phyloP scores from a whole-genome alignment of 1,140 invertebrate genomes.

The Drosophila orosa region DNA sequence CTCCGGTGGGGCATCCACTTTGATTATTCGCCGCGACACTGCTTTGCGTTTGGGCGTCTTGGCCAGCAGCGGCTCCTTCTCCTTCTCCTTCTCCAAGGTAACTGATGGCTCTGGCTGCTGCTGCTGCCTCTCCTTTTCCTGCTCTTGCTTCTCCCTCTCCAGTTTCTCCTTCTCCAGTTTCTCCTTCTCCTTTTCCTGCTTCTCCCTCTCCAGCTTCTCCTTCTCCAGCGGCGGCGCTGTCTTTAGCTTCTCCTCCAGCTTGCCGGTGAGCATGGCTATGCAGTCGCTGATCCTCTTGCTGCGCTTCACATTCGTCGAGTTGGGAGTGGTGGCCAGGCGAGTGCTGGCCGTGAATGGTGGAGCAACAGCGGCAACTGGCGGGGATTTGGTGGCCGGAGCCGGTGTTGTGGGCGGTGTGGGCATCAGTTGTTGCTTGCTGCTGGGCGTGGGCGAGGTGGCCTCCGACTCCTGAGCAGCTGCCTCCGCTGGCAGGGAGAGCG shows the following conservation, averaged over 20 bases:
- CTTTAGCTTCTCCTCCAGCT: constrained; percentile 84
- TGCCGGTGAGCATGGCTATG: constrained; percentile 86
- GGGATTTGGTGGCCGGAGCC: constrained; percentile 44
- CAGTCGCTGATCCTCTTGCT: constrained; percentile 86
- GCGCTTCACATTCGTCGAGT: constrained; percentile 58
- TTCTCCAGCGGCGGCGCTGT: constrained; percentile 54
- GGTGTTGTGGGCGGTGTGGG: constrained; percentile 53
- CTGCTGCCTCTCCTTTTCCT: not conserved
- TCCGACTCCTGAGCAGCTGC: constrained; percentile 8
- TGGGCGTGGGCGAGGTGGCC: constrained; percentile 39
- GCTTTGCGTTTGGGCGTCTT: constrained; percentile 78
- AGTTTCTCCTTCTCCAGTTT: constrained; percentile 1
- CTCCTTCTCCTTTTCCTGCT: not conserved
- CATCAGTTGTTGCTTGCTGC: constrained; percentile 51
- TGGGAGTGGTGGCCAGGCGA: constrained; percentile 2
- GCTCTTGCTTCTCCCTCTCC: constrained; percentile 4
- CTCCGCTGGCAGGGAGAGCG: not conserved
- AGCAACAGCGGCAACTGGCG: not conserved
- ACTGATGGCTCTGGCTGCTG: not conserved
- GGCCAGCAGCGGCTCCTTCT: constrained; percentile 27
- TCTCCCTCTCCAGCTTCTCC: constrained; percentile 1
- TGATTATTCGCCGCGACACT: constrained; percentile 71
- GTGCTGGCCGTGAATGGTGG: not conserved
- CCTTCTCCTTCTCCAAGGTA: not conserved
- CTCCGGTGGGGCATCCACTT: constrained; percentile 36